These are phyloP conservation scores for Darevskia mixta DNA, from an alignment of 2,797 vertebrate genomes.

Conservation along the genomic window DNA sequence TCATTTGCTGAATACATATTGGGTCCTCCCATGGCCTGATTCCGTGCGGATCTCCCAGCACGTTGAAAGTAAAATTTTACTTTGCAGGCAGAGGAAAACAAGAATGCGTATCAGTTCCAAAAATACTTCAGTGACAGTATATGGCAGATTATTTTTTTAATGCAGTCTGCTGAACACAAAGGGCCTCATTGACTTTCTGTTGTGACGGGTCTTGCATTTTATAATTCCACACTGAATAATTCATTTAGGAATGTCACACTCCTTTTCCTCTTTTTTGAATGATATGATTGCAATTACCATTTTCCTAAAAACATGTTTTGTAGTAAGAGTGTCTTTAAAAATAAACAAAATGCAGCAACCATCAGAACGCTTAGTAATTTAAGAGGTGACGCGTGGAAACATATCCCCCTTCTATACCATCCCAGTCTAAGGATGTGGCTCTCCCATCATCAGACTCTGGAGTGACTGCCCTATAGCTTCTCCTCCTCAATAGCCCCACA, in stretches of 20 bases:
- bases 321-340: not conserved
- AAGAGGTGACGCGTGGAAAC: not conserved
- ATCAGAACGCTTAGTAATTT: not conserved
- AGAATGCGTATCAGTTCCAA: not conserved
- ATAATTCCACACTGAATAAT: slow-evolving; percentile 34
- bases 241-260: slow-evolving; percentile 19
- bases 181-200: slow-evolving; percentile 19
- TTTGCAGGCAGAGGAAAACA: not conserved
- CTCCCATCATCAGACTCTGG: too few species aligned
- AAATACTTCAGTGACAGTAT: not conserved
- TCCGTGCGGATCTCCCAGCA: not conserved
- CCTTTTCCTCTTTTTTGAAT: not conserved
- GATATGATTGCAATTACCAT: slow-evolving; percentile 24
- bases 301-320: slow-evolving; percentile 14
- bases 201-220: slow-evolving; percentile 26
- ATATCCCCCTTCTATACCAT: not conserved
- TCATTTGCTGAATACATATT: not conserved
- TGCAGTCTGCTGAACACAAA: not conserved
- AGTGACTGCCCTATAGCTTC: too few species aligned
- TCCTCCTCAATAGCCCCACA: too few species aligned
- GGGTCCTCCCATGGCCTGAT: not conserved
- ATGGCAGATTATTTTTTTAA: not conserved
- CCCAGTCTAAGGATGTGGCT: too few species aligned
- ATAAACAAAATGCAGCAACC: not conserved
- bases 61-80: not conserved